phyloP scores from a whole-genome alignment of 2,888 invertebrate genomes.

The Bombylius major region DNA sequence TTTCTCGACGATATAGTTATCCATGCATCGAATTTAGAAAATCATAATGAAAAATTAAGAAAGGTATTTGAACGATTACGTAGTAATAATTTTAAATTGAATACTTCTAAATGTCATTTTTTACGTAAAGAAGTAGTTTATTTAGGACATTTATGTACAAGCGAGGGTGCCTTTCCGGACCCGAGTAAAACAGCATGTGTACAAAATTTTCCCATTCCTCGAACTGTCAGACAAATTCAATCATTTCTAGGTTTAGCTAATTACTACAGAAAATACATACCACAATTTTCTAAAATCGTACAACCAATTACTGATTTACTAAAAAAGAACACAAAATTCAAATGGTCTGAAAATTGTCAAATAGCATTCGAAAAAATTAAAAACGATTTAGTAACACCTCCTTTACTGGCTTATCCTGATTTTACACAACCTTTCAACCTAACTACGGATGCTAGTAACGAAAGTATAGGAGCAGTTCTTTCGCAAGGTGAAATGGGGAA shows the following conservation, averaged over 20 bases:
- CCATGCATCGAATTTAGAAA: constrained; percentile 16
- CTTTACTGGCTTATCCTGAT: background rate
- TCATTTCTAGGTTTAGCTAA: constrained; percentile 6
- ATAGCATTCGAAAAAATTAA: background rate
- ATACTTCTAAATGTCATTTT: constrained; percentile 19
- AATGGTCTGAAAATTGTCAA: constrained; percentile 6
- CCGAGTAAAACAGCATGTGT: background rate
- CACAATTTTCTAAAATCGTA: constrained; percentile 4
- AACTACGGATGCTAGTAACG: constrained; percentile 19
- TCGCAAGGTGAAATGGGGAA: constrained; percentile 15
- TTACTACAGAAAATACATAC: constrained; percentile 20
- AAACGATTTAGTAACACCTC: background rate
- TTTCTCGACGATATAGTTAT: constrained; percentile 8
- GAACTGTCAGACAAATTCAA: background rate
- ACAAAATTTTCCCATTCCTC: background rate
- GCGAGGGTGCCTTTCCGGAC: constrained; percentile 9
- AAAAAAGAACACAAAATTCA: background rate
- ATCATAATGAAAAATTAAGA: constrained; percentile 16
- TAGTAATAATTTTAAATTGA: constrained; percentile 16
- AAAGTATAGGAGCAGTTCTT: constrained; percentile 16
- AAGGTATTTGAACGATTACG: constrained; percentile 16
- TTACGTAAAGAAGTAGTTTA: constrained; percentile 14
- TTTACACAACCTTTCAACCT: constrained; percentile 13
- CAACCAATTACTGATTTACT: background rate
- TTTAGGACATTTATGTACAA: constrained; percentile 21